These are phyloP conservation scores for Oncorhynchus tshawytscha DNA, from an alignment of 2,113 vertebrate genomes.

Conservation along the genomic window DNA sequence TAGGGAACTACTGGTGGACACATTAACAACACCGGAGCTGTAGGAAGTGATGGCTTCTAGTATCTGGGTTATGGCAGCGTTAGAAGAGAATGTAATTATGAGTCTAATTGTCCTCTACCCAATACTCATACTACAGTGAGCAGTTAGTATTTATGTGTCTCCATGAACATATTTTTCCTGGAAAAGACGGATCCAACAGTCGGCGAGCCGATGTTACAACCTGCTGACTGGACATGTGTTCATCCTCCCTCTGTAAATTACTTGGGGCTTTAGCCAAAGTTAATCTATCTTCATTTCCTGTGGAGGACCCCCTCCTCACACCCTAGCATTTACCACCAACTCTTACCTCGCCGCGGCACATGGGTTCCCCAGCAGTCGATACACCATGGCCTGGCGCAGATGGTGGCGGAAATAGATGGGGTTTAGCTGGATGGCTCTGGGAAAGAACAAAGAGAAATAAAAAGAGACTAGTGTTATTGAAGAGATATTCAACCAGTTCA, in stretches of 20 bases:
- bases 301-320: not conserved
- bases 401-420: conserved; percentile 77
- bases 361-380: conserved; percentile 73
- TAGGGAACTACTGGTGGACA: conserved; percentile 16
- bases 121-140: not conserved
- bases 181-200: conserved; percentile 4
- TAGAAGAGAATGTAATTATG: conserved; percentile 19
- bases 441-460: conserved; percentile 35
- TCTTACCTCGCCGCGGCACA: conserved; percentile 77
- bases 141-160: conserved; percentile 35
- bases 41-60: conserved; percentile 13
- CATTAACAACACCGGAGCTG: conserved; percentile 17
- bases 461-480: no score
- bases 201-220: not conserved
- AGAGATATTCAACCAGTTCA: no score
- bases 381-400: conserved; percentile 71
- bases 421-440: conserved; percentile 75
- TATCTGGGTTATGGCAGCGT: conserved; percentile 15
- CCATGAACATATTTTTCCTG: conserved; percentile 20
- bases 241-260: no score
- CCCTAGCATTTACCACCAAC: conserved; percentile 25
- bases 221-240: conserved; percentile 16
- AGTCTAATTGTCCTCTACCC: conserved; percentile 16
- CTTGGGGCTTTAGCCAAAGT: no score
- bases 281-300: conserved; percentile 10